Base-by-base conservation (phyloP, 2,113 vertebrate genomes). In the Ia io region DNA sequence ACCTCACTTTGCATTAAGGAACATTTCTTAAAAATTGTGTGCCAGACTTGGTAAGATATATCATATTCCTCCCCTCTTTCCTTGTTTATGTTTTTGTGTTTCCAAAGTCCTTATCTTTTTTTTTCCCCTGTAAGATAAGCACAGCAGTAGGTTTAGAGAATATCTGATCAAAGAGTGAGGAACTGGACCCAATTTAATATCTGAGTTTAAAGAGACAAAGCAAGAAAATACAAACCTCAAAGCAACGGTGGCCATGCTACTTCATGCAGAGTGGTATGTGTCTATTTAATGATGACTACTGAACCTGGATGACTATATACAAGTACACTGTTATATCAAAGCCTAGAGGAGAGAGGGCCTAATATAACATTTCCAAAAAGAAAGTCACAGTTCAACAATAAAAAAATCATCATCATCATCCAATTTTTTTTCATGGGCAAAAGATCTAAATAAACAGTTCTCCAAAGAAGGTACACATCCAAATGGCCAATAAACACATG, bases 121-220 rank as follows among this genome's bases (percentile, higher is more conserved):
- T 67, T 78, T 51, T 80, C 61, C 17, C 17, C 99, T 99, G 98
- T 30, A 98, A 98, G 40, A 95, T 67, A 98, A 91, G 97, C 77
- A 98, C 10, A 97, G 17, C 23, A 59, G 25, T 0, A 56, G 32
- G 9, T 69, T 95, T 51, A 85, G 53, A 94, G 47, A 28, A 96
- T n/a, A 88, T 70, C 80, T 59, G 44, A 28, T 17, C 56, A 80
- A 49, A 93, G 49, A 79, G 3, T 10, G 12, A 78, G 32, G 35
- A 91, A 49, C 10, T 35, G 28, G 67, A 85, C 42, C 30, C 53
- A 77, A 79, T 30, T 88, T 51, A 61, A 61, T 53, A 65, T 22
- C n/a, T 86, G 63, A 44, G 30, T 74, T 84, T 91, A 91, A 85
- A 95, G 70, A 91, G 13, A 92, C 12, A 92, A 96, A 67, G n/a